Evolutionary conservation across 2,113 vertebrate genomes (phyloP).

Genomic region (Paraplagusia blochii): DNA sequence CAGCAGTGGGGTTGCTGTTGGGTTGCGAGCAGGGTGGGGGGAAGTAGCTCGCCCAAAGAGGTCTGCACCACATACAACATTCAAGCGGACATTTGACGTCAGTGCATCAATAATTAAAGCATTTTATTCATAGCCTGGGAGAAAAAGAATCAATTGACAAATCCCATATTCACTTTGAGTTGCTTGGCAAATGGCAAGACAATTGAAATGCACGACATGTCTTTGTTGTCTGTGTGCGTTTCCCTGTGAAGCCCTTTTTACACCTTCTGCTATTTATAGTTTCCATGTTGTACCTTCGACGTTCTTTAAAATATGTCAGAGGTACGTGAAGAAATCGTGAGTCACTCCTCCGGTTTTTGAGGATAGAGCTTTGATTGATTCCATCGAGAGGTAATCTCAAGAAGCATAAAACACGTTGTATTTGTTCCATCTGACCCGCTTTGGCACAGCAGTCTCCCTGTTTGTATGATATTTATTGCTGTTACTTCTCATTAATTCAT

Average conservation of each 20-base stretch:
- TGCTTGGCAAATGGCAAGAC: constrained; percentile 76
- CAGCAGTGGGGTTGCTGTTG: constrained; percentile 28
- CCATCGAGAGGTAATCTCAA: constrained; percentile 25
- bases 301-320: constrained; percentile 33
- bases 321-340: constrained; percentile 37
- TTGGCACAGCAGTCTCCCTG: background rate
- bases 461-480: too few relatives aligned
- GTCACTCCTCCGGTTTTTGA: background rate
- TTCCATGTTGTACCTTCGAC: constrained; percentile 39
- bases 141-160: constrained; percentile 81
- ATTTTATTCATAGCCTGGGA: constrained; percentile 82
- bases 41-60: constrained; percentile 70
- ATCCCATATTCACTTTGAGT: constrained; percentile 82
- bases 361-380: constrained; percentile 2
- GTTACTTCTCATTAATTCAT: too few relatives aligned
- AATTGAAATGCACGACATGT: constrained; percentile 71
- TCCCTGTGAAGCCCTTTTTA: constrained; percentile 44
- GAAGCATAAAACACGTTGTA: constrained; percentile 19
- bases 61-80: constrained; percentile 79
- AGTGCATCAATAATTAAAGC: constrained; percentile 81
- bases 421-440: constrained; percentile 33
- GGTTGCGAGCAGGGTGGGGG: constrained; percentile 51
- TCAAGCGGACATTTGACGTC: constrained; percentile 78
- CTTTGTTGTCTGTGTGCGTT: constrained; percentile 21
- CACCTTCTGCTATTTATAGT: constrained; percentile 65